Percentiles rank a stretch among this genome's conserved stretches.
Conservation (phyloP, 2,113 vertebrate genomes). For the Okapia johnstoni region DNA sequence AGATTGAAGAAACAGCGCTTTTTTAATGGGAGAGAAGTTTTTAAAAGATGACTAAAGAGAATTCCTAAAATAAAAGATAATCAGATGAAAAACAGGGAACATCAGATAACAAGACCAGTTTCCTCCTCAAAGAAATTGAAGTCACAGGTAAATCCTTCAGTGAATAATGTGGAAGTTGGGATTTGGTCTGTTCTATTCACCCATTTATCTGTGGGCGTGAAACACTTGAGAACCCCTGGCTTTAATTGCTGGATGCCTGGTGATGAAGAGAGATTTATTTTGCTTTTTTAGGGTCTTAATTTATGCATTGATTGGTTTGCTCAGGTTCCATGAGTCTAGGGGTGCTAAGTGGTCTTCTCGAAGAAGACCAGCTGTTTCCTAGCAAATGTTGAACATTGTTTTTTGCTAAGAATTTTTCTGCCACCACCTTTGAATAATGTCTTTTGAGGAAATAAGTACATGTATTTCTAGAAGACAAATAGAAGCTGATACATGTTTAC, state of each 20-base stretch:
- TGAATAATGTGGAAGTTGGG: not conserved
- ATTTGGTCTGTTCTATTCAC: not conserved
- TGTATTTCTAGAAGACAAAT: constrained; percentile 9
- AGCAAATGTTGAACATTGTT: not conserved
- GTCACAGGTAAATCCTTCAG: not conserved
- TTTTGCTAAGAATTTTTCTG: not conserved
- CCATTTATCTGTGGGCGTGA: not conserved
- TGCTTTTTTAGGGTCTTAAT: not conserved
- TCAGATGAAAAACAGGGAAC: not conserved
- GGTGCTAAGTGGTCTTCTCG: not conserved
- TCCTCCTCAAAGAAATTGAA: not conserved
- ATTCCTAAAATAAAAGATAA: not conserved
- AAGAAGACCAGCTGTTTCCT: not conserved
- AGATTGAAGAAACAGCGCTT: not conserved
- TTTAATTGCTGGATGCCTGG: not conserved
- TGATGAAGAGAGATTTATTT: not conserved
- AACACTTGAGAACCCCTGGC: not conserved
- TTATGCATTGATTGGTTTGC: not conserved
- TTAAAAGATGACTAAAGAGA: not conserved
- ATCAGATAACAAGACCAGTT: not conserved
- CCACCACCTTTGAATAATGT: not conserved
- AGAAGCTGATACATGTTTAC: not conserved
- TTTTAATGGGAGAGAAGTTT: not conserved
- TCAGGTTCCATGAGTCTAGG: not conserved
- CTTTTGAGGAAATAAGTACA: constrained; percentile 17